Evolutionary conservation across 2,113 vertebrate species (phyloP), one percentile per base, ranked within the genome.

Genomic region (Upupa epops): DNA sequence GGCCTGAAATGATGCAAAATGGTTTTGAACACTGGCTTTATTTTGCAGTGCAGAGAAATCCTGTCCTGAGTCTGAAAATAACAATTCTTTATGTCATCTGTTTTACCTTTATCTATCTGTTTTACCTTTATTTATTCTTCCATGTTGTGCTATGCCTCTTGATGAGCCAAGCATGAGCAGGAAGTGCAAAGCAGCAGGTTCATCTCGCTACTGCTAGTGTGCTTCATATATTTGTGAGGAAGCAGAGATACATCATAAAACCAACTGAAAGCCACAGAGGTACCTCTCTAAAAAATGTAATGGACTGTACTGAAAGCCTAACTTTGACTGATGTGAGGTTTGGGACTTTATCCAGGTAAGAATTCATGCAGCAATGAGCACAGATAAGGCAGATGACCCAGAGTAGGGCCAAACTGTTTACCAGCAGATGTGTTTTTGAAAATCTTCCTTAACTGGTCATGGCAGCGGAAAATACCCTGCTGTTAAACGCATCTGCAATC

Each of bases 391-490:
- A 97, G 98, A 97, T 98, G 98, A 99, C 98, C 98, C 98, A 98
- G 98, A 98, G 97, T 98, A 98, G 97, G 98, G 98, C 98, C 98
- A 98, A 99, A 99, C 99, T 99, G 98, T 98, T 99, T 99, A 98
- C 98, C 98, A 98, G 98, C 98, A 98, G 98, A 98, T 98, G 98
- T 98, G 98, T 98, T 99, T 99, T 98, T 98, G 98, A 99, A 98
- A 98, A 98, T 98, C 97, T 98, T 98, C 98, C 98, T 98, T 98
- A 98, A 98, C 98, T 98, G 98, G 98, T 98, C 98, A 99, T 98
- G 98, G 98, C 98, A 99, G 98, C 97, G 98, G 98, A 99, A 99
- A 99, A 99, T 98, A 98, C 97, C 98, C 98, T 98, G 98, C 99
- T 99, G 98, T 98, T 99, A 98, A 96, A 97, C 95, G 96, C 98